A percentile compares a stretch with the other conserved stretches of the same genome.
Evolutionary conservation across 2,888 invertebrate genomes (phyloP).

Genomic region (Sarcophaga subvicina): DNA sequence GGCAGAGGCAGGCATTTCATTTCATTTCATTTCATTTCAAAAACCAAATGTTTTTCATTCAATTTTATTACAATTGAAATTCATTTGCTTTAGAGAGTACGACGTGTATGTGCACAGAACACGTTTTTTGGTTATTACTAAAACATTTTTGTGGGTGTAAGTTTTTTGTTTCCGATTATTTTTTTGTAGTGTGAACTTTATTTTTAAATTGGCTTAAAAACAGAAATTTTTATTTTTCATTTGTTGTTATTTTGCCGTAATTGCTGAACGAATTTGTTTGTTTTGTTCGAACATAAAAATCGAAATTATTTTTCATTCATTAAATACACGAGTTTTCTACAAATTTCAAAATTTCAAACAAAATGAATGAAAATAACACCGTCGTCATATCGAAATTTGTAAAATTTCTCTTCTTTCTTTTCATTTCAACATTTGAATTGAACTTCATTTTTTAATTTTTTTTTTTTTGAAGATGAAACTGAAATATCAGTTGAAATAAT

Average conservation of each 20-base stretch:
- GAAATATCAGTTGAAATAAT: too few species aligned
- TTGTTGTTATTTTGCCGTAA: constrained; percentile 27
- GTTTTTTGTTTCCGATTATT: neutral
- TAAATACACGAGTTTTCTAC: constrained; percentile 6
- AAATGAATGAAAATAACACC: neutral
- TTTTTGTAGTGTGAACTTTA: neutral
- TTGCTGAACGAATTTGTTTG: neutral
- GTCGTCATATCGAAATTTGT: too few species aligned
- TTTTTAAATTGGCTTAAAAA: constrained; percentile 56
- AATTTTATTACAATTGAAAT: constrained; percentile 44
- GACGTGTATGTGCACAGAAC: neutral
- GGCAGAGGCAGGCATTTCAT: constrained; percentile 26
- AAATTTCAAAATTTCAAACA: neutral
- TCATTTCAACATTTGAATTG: too few species aligned
- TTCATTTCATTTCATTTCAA: constrained; percentile 27
- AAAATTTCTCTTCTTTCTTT: too few species aligned
- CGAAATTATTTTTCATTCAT: constrained; percentile 11
- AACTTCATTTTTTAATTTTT: too few species aligned
- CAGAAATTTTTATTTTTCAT: constrained; percentile 44
- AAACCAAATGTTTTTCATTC: constrained; percentile 56
- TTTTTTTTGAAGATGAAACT: too few species aligned
- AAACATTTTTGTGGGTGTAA: constrained; percentile 44
- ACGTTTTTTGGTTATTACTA: neutral
- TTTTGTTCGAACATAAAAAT: constrained; percentile 18
- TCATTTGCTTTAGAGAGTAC: neutral